These are phyloP conservation scores for Nymphalis urticae DNA, from an alignment of 2,888 invertebrate species.

Conservation along the genomic window DNA sequence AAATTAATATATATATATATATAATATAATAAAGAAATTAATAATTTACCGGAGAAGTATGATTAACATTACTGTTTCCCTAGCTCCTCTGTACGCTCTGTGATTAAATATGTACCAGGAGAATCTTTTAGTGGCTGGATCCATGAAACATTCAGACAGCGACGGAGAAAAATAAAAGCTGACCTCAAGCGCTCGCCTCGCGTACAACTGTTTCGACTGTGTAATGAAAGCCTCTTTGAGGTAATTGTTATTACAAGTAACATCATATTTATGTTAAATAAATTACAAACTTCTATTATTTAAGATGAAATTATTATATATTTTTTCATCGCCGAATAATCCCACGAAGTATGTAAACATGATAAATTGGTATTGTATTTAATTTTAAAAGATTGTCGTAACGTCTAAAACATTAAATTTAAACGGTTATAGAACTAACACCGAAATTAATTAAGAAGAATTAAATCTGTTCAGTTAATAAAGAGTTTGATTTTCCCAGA, in stretches of 20 bases:
- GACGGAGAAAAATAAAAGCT: conserved; percentile 9
- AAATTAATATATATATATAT: no score
- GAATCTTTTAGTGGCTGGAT: conserved; percentile 7
- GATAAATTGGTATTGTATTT: no score
- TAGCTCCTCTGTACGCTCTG: background rate
- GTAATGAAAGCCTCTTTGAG: background rate
- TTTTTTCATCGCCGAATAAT: no score
- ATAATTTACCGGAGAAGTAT: conserved; percentile 3
- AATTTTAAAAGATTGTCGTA: no score
- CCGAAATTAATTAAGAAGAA: background rate
- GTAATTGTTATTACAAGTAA: background rate
- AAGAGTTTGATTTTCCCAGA: conserved; percentile 16
- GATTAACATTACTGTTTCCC: conserved; percentile 15
- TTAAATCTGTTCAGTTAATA: conserved; percentile 8
- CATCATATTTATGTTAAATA: background rate
- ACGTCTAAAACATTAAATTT: no score
- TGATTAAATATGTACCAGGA: conserved; percentile 31
- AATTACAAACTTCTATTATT: background rate
- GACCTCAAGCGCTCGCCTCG: conserved; percentile 5
- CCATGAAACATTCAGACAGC: conserved; percentile 12
- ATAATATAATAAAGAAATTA: no score
- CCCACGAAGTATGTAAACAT: no score
- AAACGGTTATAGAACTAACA: background rate
- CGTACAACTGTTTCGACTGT: background rate
- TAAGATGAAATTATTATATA: background rate